phyloP scores from a whole-genome alignment of 2,797 vertebrate species.

The Melanotaenia nigrans region DNA sequence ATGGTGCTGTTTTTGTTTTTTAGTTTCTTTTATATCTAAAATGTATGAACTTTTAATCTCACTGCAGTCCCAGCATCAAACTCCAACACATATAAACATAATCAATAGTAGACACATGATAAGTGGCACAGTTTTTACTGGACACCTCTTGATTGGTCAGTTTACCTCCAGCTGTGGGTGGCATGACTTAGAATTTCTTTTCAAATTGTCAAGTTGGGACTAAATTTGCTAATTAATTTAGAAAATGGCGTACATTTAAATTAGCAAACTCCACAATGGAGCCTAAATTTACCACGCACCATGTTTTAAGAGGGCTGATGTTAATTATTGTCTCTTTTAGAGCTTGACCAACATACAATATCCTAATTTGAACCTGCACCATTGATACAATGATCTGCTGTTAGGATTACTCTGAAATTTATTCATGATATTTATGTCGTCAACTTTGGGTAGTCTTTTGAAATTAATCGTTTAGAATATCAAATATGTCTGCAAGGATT shows the following conservation, averaged over 20 bases:
- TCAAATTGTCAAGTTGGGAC: neutral
- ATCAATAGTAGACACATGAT: neutral
- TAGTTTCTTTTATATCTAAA: neutral
- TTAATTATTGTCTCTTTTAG: neutral
- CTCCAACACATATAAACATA: neutral
- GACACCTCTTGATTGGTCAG: neutral
- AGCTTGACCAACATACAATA: neutral
- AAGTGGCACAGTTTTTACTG: neutral
- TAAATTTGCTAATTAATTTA: neutral
- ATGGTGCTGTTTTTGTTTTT: neutral
- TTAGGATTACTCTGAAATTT: neutral
- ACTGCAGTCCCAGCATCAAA: neutral
- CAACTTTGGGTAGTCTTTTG: neutral
- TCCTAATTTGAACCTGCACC: neutral
- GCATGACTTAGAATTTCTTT: neutral
- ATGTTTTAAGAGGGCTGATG: neutral
- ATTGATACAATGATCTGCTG: neutral
- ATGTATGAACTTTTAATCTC: neutral
- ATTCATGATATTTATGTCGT: neutral
- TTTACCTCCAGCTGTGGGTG: neutral
- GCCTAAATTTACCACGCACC: neutral
- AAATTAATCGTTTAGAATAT: neutral
- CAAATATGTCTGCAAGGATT: neutral
- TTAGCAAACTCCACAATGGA: neutral
- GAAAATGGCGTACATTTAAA: neutral